Percentiles rank a stretch among this genome's conserved stretches.
Conservation (phyloP, 2,888 invertebrate genomes). For the Belgica antarctica region DNA sequence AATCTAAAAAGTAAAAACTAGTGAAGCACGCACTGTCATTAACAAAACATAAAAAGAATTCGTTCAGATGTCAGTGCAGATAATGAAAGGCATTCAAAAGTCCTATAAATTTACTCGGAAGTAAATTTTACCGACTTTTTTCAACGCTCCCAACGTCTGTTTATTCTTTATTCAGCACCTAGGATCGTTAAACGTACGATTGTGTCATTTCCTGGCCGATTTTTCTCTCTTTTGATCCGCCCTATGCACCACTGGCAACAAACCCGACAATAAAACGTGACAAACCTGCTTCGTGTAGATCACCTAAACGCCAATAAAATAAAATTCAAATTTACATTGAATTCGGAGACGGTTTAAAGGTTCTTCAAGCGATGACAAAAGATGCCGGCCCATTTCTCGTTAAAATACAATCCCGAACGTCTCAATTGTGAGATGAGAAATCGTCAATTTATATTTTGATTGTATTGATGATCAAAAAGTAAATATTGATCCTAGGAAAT, state of each 20-base stretch:
- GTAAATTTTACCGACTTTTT: too few species aligned
- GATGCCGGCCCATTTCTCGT: not conserved
- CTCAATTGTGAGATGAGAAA: not conserved
- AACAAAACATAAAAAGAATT: not conserved
- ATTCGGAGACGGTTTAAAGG: not conserved
- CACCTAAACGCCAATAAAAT: not conserved
- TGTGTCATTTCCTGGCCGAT: too few species aligned
- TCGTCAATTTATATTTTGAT: slow-evolving; percentile 27
- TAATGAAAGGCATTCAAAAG: too few species aligned
- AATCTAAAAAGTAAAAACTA: slow-evolving; percentile 17
- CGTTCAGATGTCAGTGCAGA: too few species aligned
- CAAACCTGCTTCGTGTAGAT: too few species aligned
- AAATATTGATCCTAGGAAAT: slow-evolving; percentile 42
- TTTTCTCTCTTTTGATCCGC: too few species aligned
- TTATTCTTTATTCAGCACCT: too few species aligned
- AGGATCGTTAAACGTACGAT: too few species aligned
- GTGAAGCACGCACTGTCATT: slow-evolving; percentile 21
- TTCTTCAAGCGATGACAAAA: not conserved
- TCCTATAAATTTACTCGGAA: too few species aligned
- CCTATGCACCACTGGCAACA: too few species aligned
- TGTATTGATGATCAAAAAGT: slow-evolving; percentile 40
- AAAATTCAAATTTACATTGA: slow-evolving; percentile 14
- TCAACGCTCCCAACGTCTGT: too few species aligned
- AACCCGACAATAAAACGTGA: too few species aligned
- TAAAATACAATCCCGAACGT: not conserved